Evolutionary conservation across 1,140 invertebrate genomes (phyloP), one percentile per base, ranked within the genome.

Genomic region (Drosophila sp.): DNA sequence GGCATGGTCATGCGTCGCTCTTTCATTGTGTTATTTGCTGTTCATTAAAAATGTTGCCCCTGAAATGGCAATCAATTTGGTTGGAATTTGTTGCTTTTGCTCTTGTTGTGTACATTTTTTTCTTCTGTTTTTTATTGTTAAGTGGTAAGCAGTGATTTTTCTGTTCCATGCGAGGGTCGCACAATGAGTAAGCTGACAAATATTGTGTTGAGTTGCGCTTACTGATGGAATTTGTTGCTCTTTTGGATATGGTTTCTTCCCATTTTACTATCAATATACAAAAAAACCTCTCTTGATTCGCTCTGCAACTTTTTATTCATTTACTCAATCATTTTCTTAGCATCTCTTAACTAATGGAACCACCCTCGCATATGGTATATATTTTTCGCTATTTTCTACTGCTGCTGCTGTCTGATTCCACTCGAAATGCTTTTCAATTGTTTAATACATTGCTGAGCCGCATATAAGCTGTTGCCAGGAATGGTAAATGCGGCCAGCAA

Each of bases 361-460:
- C 1, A 8, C 44, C 44, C 44, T 50, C 44, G 6, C 7, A 7
- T 8, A 50, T 50, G 6, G 23, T 50, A 50, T 50, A 50, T 50
- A 50, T 50, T 35, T 66, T 66, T 17, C 40, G 50, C 57, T 8
- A 10, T 58, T 71, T 54, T 69, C 25, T 70, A 44, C 30, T 61
- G 10, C 38, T 63, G 30, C 62, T 66, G 56, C 69, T 65, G 64
- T 47, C 78, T 81, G 76, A 35, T 23, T 61, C 58, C 40, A n/a
- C 60, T 70, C 41, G 62, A 87, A 87, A 81, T 89, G 79, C 76
- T 83, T 89, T 89, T 83, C 84, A 70, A 87, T 87, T 87, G 83
- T 87, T 87, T 87, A 83, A 87, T 89, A 87, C 81, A 72, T 72
- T 76, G 65, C 79, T 83, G 85, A 87, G 82, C 76, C 79, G 83